A percentile compares a stretch with the other conserved stretches of the same genome.
These are phyloP conservation scores for Poeciliopsis turrubarensis DNA, from an alignment of 2,113 vertebrate species.

Conservation along the genomic window DNA sequence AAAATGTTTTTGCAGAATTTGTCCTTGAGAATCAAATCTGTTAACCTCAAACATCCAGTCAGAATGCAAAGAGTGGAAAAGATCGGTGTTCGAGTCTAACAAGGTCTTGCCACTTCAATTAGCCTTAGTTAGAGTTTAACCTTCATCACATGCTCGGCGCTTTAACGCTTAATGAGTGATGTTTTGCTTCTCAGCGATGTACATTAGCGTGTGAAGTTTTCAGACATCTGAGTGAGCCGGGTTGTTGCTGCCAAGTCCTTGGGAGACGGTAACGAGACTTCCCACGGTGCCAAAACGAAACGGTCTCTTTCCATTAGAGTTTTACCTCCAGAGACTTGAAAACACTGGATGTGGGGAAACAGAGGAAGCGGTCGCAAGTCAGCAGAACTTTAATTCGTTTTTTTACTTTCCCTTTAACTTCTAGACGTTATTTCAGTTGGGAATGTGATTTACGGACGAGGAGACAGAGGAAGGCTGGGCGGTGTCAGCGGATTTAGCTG, in stretches of 20 bases:
- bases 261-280: slow-evolving; percentile 48
- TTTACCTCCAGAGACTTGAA: slow-evolving; percentile 59
- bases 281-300: slow-evolving; percentile 63
- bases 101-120: slow-evolving; percentile 53
- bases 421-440: slow-evolving; percentile 27
- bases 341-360: slow-evolving; percentile 25
- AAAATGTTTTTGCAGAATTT: too few relatives aligned
- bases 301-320: slow-evolving; percentile 51
- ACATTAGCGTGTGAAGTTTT: slow-evolving; percentile 1
- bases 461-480: background rate
- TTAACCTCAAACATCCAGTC: too few relatives aligned
- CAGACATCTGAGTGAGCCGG: background rate
- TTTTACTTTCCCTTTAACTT: slow-evolving; percentile 13
- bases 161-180: slow-evolving; percentile 38
- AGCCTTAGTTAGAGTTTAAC: slow-evolving; percentile 44
- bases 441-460: slow-evolving; percentile 23
- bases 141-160: slow-evolving; percentile 42
- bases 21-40: too few relatives aligned
- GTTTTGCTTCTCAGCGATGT: slow-evolving; percentile 25
- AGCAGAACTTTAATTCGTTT: slow-evolving; percentile 48
- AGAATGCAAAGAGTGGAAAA: too few relatives aligned
- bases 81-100: slow-evolving; percentile 26
- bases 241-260: slow-evolving; percentile 33
- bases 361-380: slow-evolving; percentile 58
- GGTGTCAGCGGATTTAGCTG: background rate